Conservation (phyloP, 2,113 vertebrate species). For the Apodemus sylvaticus region DNA sequence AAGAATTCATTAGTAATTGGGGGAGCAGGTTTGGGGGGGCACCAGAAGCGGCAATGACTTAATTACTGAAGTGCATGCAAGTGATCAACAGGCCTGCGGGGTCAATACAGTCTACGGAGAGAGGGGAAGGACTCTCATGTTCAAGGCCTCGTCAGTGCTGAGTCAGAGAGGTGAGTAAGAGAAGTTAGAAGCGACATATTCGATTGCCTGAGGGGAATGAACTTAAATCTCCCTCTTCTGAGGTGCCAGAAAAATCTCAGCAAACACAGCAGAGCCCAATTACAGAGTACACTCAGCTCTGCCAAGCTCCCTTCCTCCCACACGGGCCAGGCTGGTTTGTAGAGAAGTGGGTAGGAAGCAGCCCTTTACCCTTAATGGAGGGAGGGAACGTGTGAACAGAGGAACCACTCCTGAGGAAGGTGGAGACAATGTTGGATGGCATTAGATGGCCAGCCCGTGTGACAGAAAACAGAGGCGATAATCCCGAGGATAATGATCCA, state of each 20-base stretch:
- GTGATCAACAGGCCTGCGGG: not conserved
- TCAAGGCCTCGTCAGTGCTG: not conserved
- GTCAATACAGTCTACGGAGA: not conserved
- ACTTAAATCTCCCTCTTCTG: not conserved
- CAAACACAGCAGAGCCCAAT: not conserved
- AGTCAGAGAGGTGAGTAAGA: not conserved
- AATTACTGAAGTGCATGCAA: not conserved
- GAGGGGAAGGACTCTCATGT: not conserved
- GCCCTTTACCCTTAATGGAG: not conserved
- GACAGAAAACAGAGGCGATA: not conserved
- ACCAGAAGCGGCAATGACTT: not conserved
- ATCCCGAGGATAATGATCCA: not conserved
- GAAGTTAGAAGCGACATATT: not conserved
- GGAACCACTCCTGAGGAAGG: not conserved
- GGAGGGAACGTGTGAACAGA: not conserved
- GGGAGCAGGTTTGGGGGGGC: not conserved
- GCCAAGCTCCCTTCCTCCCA: not conserved
- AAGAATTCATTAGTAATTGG: conserved; percentile 20
- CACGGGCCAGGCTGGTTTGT: not conserved
- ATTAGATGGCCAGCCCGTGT: too few relatives aligned
- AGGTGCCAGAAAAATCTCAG: not conserved
- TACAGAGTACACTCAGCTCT: not conserved
- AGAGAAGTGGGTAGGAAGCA: not conserved
- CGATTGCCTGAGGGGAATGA: not conserved
- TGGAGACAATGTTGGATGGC: not conserved